Evolutionary conservation across 2,888 invertebrate genomes (phyloP), one percentile per base, ranked within the genome.

Genomic region (Andrena chrysosceles): DNA sequence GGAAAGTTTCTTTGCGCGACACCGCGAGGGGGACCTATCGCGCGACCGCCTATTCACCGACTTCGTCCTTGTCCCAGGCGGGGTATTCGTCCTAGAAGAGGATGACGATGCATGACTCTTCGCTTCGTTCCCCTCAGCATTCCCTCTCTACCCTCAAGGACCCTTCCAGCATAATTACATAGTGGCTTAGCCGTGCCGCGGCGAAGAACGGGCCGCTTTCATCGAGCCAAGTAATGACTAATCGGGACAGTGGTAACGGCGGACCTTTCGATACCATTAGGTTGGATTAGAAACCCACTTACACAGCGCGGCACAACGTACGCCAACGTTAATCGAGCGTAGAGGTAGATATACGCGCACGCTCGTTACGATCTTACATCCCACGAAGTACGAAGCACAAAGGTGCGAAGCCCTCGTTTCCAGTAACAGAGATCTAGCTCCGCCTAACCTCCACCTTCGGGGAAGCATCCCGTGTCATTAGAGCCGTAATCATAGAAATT

Each of bases 121-220:
- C 69, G 71, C 49, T 77, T 62, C 64, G 67, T 20, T 66, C 64
- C 81, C 54, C 33, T 42, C 49, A 20, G 73, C 67, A 76, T 74
- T 73, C 75, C 76, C 77, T 73, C 77, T 75, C 83, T 81, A 70
- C 85, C 81, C 82, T 88, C 87, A 89, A 92, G 89, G 90, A 90
- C 89, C 90, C 88, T 90, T 86, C 88, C 86, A 89, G 88, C 89
- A 91, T 93, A 93, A 93, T 93, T 93, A 93, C 90, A 92, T 90
- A 90, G 91, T 90, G 91, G 91, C 89, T 86, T 85, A 77, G 86
- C 77, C 63, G 87, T 77, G 76, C 73, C 81, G 83, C 82, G 84
- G 87, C 88, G 84, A 84, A 89, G 90, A 89, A 88, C 87, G 89
- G 86, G 81, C 89, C 89, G 87, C 88, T 88, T 89, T 90, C 88